A percentile compares a stretch with the other conserved stretches of the same genome.
These are phyloP conservation scores for Drosophila obscura DNA, from an alignment of 1,140 invertebrate species.

Conservation along the genomic window DNA sequence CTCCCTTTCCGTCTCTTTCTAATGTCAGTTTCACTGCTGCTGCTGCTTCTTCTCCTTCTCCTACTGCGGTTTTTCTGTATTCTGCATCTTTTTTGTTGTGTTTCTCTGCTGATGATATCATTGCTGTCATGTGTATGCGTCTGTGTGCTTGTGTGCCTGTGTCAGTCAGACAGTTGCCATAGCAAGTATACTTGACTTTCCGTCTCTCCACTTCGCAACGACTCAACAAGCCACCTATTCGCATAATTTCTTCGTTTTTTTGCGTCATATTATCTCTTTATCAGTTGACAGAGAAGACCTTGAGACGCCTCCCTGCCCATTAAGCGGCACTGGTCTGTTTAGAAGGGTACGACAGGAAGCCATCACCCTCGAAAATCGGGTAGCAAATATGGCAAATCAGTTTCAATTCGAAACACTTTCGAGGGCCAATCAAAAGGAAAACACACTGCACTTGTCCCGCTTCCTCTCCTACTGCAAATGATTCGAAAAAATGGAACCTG, in stretches of 20 bases:
- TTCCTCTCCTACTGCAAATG: slow-evolving; percentile 42
- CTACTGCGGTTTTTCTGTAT: slow-evolving; percentile 33
- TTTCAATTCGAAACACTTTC: slow-evolving; percentile 28
- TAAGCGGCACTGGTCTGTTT: slow-evolving; percentile 45
- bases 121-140: slow-evolving; percentile 17
- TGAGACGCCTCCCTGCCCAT: slow-evolving; percentile 53
- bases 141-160: slow-evolving; percentile 16
- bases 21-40: slow-evolving; percentile 35
- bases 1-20: slow-evolving; percentile 23
- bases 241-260: slow-evolving; percentile 24
- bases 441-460: slow-evolving; percentile 40
- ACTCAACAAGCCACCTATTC: too few species aligned
- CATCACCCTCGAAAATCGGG: slow-evolving; percentile 17
- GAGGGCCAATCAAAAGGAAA: slow-evolving; percentile 14
- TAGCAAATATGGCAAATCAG: slow-evolving; percentile 9
- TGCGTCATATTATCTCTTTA: slow-evolving; percentile 70
- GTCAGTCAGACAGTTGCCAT: slow-evolving; percentile 42
- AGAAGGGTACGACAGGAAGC: slow-evolving; percentile 41
- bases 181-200: slow-evolving; percentile 25
- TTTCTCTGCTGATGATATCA: slow-evolving; percentile 56
- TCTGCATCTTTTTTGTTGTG: slow-evolving; percentile 5
- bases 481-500: slow-evolving; percentile 10
- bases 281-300: slow-evolving; percentile 75
- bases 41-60: not conserved
- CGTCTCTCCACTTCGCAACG: slow-evolving; percentile 13